Evolutionary conservation across 2,113 vertebrate genomes (phyloP).

Genomic region (Gambusia holbrooki): DNA sequence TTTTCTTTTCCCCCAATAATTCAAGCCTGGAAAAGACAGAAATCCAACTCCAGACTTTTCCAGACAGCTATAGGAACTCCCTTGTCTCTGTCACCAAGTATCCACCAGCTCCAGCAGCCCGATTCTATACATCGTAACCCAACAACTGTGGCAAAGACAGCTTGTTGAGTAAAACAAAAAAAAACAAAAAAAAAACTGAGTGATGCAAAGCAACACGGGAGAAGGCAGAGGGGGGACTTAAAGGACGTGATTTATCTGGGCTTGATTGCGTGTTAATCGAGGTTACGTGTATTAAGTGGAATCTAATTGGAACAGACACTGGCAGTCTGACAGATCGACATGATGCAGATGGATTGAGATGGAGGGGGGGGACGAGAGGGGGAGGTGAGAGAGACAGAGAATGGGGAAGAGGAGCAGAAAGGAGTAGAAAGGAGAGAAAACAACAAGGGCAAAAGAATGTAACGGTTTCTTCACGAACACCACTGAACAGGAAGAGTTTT

Average conservation of each 20-base stretch:
- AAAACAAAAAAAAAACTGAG: conserved; percentile 76
- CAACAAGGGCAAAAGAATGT: conserved; percentile 40
- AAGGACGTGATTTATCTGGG: conserved; percentile 88
- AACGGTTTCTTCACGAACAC: conserved; percentile 34
- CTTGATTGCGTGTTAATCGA: conserved; percentile 90
- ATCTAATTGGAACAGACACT: conserved; percentile 90
- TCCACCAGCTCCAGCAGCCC: conserved; percentile 43
- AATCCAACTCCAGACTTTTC: too few relatives aligned
- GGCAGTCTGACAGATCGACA: conserved; percentile 88
- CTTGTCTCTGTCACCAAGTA: conserved; percentile 23
- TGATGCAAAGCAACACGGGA: conserved; percentile 80
- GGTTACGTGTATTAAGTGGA: conserved; percentile 89
- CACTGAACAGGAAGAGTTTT: conserved; percentile 17
- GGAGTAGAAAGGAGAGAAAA: conserved; percentile 31
- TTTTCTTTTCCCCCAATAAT: too few relatives aligned
- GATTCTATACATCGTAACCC: conserved; percentile 56
- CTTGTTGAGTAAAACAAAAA: conserved; percentile 71
- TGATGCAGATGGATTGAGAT: conserved; percentile 87
- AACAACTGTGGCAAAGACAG: conserved; percentile 48
- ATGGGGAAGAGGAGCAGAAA: conserved; percentile 52
- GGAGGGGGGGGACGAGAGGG: conserved; percentile 66
- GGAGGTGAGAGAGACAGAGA: conserved; percentile 49
- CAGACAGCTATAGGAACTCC: not conserved
- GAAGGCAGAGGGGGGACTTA: conserved; percentile 78
- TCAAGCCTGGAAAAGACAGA: too few relatives aligned